phyloP scores from a whole-genome alignment of 2,888 invertebrate genomes.

The Serrognathus titanus region DNA sequence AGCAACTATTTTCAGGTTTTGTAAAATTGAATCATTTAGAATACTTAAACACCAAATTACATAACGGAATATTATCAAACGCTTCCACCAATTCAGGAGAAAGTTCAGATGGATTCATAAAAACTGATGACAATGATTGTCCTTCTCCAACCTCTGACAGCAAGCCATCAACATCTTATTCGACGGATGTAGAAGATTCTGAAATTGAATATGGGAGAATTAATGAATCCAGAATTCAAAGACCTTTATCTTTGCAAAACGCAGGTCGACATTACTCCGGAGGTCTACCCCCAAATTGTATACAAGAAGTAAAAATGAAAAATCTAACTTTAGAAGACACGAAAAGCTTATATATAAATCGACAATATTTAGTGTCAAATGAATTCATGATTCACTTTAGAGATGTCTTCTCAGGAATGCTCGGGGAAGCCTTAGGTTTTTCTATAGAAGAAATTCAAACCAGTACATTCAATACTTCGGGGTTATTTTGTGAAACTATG shows the following conservation, averaged over 20 bases:
- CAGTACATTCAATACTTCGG: conserved; percentile 62
- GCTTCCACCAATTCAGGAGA: background rate
- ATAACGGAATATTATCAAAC: background rate
- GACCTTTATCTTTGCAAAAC: conserved; percentile 52
- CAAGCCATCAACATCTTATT: conserved; percentile 15
- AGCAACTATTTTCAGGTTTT: conserved; percentile 50
- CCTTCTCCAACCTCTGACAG: background rate
- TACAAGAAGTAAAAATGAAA: conserved; percentile 49
- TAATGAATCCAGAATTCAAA: conserved; percentile 58
- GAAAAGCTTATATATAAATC: conserved; percentile 33
- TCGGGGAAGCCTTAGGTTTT: conserved; percentile 60
- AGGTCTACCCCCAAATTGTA: conserved; percentile 55
- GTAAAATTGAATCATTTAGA: conserved; percentile 56
- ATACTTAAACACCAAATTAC: conserved; percentile 5
- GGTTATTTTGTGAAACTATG: conserved; percentile 59
- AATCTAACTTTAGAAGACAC: conserved; percentile 33
- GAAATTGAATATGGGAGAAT: conserved; percentile 58
- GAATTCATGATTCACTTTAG: conserved; percentile 68
- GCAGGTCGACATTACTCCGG: conserved; percentile 48
- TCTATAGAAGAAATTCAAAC: conserved; percentile 52
- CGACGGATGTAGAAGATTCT: conserved; percentile 14
- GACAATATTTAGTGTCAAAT: conserved; percentile 60
- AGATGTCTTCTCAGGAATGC: conserved; percentile 57
- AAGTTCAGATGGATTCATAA: background rate
- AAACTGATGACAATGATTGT: background rate